Percentiles rank a stretch among this genome's conserved stretches.
phyloP scores from a whole-genome alignment of 2,113 vertebrate genomes.

The Cavia porcellus region DNA sequence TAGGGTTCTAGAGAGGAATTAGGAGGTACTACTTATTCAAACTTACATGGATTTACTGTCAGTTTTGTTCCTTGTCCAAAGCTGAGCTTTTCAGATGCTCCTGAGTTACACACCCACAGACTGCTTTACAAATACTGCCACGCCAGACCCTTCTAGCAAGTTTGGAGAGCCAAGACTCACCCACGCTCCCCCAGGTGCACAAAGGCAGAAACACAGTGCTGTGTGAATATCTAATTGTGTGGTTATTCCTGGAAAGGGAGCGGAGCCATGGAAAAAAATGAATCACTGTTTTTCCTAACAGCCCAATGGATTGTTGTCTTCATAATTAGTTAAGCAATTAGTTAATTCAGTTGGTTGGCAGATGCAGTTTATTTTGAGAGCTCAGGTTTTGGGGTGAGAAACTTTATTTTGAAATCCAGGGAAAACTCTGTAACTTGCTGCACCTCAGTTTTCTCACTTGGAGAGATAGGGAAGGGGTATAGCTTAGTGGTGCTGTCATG shows the following conservation, averaged over 20 bases:
- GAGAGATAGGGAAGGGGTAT: background rate
- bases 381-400: background rate
- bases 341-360: background rate
- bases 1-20: slow-evolving; percentile 52
- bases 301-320: background rate
- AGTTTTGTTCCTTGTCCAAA: slow-evolving; percentile 81
- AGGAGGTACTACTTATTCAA: slow-evolving; percentile 50
- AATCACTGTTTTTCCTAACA: background rate
- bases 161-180: background rate
- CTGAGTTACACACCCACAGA: slow-evolving; percentile 56
- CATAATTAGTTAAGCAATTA: slow-evolving; percentile 1
- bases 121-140: slow-evolving; percentile 77
- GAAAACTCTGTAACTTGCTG: background rate
- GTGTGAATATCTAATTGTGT: background rate
- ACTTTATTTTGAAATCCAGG: slow-evolving; percentile 6
- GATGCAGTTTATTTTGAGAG: slow-evolving; percentile 19
- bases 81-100: slow-evolving; percentile 31
- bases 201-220: background rate
- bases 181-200: background rate
- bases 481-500: background rate
- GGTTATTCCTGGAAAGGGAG: slow-evolving; percentile 5
- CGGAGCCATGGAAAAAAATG: background rate
- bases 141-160: background rate
- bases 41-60: slow-evolving; percentile 78
- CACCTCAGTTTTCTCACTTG: background rate